Evolutionary conservation across 2,888 invertebrate genomes (phyloP).

Genomic region (Tetragonula carbonaria): DNA sequence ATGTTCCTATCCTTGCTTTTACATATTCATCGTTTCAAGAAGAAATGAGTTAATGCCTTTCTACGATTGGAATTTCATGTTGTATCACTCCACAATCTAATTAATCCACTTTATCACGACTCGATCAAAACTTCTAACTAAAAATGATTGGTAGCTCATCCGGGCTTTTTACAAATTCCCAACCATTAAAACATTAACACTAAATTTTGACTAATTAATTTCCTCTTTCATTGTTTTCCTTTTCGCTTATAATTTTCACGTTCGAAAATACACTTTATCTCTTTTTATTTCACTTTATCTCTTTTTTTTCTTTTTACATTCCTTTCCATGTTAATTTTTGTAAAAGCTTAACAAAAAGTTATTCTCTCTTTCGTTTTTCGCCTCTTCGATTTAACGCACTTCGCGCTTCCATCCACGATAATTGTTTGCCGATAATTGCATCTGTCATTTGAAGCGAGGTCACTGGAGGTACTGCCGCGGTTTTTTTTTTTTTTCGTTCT

Average conservation of each 20-base stretch:
- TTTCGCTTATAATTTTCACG: neutral
- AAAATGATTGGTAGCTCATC: neutral
- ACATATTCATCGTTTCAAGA: neutral
- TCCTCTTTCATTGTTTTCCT: too few species aligned
- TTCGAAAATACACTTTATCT: neutral
- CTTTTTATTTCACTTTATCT: too few species aligned
- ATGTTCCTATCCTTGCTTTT: neutral
- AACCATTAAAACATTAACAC: neutral
- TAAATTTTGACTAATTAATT: neutral
- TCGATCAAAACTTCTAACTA: neutral
- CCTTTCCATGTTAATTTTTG: neutral
- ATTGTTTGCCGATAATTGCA: constrained; percentile 22
- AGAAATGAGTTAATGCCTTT: neutral
- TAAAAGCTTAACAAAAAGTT: too few species aligned
- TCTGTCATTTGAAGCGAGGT: constrained; percentile 16
- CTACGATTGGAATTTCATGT: neutral
- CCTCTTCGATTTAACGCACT: neutral
- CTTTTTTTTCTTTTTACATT: neutral
- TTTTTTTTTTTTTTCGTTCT: neutral
- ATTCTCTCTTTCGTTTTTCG: neutral
- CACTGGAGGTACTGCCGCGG: neutral
- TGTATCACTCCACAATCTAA: neutral
- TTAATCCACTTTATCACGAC: neutral
- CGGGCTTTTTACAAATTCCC: neutral
- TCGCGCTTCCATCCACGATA: neutral